Base-by-base conservation (phyloP, 2,888 invertebrate species). In the Taphrorychus bicolor region DNA sequence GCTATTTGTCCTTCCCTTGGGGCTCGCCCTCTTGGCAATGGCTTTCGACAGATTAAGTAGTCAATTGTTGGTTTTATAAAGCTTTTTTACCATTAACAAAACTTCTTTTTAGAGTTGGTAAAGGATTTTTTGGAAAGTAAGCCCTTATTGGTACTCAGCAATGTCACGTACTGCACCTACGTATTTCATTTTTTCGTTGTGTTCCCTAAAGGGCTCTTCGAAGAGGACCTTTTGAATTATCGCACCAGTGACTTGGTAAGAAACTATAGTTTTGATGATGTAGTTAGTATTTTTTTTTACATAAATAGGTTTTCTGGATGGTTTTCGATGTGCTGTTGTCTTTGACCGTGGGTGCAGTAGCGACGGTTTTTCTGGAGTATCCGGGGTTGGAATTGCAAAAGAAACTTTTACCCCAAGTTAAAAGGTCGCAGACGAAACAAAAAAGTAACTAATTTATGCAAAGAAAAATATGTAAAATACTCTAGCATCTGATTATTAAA, bases 101-200 rank as follows among this genome's bases (percentile, higher is more conserved):
- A 5, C 24, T 7, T 7, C 7, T 53, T 60, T 66, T 23, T 32
- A 68, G 68, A 63, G 2, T n/a, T 40, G 1, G 16, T 64, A 14
- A 63, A 69, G 14, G 48, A 14, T 16, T 24, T 69, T 0, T 22
- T 69, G 14, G 67, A 67, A 42, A 17, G 41, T 16, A 45, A 53
- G 5, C 23, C 54, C 45, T 21, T 48, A 2, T 22, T 59, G 5
- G 51, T 45, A 17, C 14, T 59, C 54, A 54, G 69, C 17, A 69
- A 59, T 40, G 64, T 69, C 14, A 69, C 69, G 18, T 69, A 59
- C 22, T 59, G 67, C 53, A 69, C 69, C 19, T 69, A 69, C 17
- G 24, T 59, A 9, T 64, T 24, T 21, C 63, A 69, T 16, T 69
- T 64, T 40, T 45, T 48, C n/a, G 11, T 68, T 9, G 68, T 64